Conservation (phyloP, 2,113 vertebrate species). For the Coturnix japonica region DNA sequence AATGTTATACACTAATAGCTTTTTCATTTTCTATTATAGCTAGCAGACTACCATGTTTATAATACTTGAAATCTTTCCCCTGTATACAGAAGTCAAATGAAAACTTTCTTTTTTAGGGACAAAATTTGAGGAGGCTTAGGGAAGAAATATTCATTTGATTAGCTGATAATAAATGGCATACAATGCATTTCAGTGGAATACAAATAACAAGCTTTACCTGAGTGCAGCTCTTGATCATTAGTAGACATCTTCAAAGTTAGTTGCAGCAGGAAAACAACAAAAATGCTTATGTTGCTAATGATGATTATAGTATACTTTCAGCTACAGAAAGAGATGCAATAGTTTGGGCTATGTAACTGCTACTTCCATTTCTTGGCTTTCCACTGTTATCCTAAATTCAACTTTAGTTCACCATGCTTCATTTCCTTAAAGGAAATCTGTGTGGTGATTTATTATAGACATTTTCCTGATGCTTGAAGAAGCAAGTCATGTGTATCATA, state of each 20-base stretch:
- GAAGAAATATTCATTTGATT: not conserved
- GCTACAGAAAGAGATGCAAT: not conserved
- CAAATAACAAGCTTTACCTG: not conserved
- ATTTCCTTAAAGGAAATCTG: slow-evolving; percentile 45
- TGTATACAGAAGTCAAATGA: not conserved
- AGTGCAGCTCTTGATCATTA: not conserved
- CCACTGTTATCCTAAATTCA: slow-evolving; percentile 20
- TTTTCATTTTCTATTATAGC: not conserved
- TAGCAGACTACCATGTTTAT: not conserved
- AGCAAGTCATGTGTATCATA: slow-evolving; percentile 66
- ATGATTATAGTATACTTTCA: not conserved
- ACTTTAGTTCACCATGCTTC: slow-evolving; percentile 32
- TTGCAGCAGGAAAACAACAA: not conserved
- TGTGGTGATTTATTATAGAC: slow-evolving; percentile 64
- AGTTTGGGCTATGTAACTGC: not conserved
- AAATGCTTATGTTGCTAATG: not conserved
- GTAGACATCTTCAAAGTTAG: not conserved
- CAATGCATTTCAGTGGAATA: not conserved
- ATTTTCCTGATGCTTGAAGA: slow-evolving; percentile 62
- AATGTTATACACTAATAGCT: not conserved
- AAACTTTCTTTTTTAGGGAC: not conserved
- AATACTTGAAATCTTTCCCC: not conserved
- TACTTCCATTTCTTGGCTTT: not conserved
- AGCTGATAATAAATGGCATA: not conserved
- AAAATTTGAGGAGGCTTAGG: not conserved